phyloP scores from a whole-genome alignment of 2,797 vertebrate genomes.

The Etheostoma perlongum region DNA sequence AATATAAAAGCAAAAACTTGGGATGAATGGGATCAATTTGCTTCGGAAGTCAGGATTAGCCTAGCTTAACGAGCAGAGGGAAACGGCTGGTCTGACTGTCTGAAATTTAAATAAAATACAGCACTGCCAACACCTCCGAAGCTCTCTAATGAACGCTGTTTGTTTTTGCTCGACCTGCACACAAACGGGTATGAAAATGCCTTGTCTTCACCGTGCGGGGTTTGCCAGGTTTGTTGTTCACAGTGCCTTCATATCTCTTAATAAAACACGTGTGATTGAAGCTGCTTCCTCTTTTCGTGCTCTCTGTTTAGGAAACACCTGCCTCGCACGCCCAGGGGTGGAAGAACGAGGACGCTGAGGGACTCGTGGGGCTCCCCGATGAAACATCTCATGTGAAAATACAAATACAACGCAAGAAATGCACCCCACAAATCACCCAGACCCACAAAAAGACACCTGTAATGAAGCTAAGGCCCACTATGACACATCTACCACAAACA shows the following conservation, averaged over 20 bases:
- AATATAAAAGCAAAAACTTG: too few species aligned
- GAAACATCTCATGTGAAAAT: too few species aligned
- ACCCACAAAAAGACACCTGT: neutral
- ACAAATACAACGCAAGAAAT: neutral
- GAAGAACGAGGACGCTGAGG: neutral
- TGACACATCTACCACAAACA: too few species aligned
- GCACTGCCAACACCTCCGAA: too few species aligned
- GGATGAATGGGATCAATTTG: too few species aligned
- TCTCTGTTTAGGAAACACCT: constrained; percentile 68
- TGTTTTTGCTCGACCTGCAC: too few species aligned
- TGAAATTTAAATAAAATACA: too few species aligned
- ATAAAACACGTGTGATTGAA: constrained; percentile 4
- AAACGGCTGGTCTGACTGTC: too few species aligned
- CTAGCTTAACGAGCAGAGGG: constrained; percentile 2
- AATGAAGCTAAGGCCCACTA: neutral
- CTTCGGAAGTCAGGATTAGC: neutral
- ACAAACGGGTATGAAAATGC: too few species aligned
- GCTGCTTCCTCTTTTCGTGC: constrained; percentile 61
- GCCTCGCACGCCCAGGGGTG: constrained; percentile 35
- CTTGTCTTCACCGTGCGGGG: too few species aligned
- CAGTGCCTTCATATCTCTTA: constrained; percentile 12
- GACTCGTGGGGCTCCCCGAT: too few species aligned
- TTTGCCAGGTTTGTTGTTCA: constrained; percentile 4
- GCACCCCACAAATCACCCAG: neutral
- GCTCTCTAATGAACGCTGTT: too few species aligned